Percentiles rank a stretch among this genome's conserved stretches.
Conservation (phyloP, 2,113 vertebrate species). For the Anolis sagrei region DNA sequence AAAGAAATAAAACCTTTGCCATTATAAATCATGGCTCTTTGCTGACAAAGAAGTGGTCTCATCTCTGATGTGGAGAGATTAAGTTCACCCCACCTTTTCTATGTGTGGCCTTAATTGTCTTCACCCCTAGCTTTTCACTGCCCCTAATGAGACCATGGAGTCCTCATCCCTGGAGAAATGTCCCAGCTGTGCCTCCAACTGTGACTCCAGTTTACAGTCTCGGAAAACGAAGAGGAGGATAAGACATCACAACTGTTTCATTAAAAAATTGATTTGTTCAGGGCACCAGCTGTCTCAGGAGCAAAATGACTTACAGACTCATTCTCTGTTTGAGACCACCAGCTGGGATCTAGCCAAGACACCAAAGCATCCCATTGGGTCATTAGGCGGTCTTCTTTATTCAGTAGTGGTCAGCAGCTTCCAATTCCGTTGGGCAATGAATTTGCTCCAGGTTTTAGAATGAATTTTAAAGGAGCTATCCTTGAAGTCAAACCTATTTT, state of each 20-base stretch:
- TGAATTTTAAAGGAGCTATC: no score
- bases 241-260: not conserved
- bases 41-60: not conserved
- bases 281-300: not conserved
- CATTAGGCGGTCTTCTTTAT: not conserved
- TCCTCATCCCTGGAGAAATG: not conserved
- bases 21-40: not conserved
- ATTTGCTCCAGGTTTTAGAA: no score
- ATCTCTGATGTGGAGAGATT: not conserved
- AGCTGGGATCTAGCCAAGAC: not conserved
- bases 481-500: no score
- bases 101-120: not conserved
- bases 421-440: no score
- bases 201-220: not conserved
- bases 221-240: constrained; percentile 17
- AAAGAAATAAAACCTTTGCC: no score
- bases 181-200: not conserved
- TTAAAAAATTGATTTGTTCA: not conserved
- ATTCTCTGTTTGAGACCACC: not conserved
- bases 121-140: not conserved
- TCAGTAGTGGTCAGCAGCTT: not conserved
- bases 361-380: not conserved
- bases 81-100: no score
- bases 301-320: not conserved
- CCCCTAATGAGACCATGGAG: not conserved